Conservation (phyloP, 2,888 invertebrate genomes). For the Nasonovia ribisnigri region DNA sequence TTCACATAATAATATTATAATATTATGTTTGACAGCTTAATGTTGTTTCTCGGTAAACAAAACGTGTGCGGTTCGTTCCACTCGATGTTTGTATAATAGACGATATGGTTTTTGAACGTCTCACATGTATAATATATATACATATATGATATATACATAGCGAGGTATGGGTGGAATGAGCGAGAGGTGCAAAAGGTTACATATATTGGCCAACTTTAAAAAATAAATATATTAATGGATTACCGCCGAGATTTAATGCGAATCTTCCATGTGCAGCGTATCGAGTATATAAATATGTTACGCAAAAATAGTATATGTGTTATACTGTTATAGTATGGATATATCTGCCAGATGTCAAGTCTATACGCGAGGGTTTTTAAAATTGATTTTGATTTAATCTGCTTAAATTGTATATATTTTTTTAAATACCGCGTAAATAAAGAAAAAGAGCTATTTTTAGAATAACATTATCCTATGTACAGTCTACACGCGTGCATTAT, state of each 20-base stretch:
- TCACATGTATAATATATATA: neutral
- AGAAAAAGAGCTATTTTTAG: neutral
- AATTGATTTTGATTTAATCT: neutral
- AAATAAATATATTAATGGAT: neutral
- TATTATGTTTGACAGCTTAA: neutral
- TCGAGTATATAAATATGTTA: neutral
- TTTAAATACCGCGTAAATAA: too few relatives aligned
- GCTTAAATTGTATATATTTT: neutral
- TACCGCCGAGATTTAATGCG: neutral
- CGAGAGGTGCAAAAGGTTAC: neutral
- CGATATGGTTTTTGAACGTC: neutral
- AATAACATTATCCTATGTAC: neutral
- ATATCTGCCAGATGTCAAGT: too few relatives aligned
- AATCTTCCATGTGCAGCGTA: neutral
- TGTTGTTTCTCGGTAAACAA: conserved; percentile 22
- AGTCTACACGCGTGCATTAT: neutral
- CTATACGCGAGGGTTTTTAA: too few relatives aligned
- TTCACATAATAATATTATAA: neutral
- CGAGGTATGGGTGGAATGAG: neutral
- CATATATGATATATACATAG: neutral
- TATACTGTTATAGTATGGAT: too few relatives aligned
- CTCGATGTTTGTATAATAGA: neutral
- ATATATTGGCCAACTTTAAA: neutral
- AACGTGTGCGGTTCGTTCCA: neutral
- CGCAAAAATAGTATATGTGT: too few relatives aligned